Base-by-base conservation (phyloP, 1,140 invertebrate genomes). In the Pachyrhynchus sulphureomaculatus region DNA sequence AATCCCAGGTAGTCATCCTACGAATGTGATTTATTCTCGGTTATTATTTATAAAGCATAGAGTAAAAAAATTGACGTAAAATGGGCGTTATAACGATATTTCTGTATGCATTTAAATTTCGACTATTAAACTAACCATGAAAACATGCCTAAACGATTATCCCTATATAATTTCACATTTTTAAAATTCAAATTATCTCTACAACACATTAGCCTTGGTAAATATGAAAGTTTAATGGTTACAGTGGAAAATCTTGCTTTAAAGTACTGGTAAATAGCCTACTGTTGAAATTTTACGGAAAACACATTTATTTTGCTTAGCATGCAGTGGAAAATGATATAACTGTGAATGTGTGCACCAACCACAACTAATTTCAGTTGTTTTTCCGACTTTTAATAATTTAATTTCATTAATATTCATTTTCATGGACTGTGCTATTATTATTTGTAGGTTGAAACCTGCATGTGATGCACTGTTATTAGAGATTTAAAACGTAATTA, bases 281-380 rank as follows among this genome's bases (percentile, higher is more conserved):
- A 20, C 23, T 17, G 36, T 37, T 54, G 52, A 54, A 54, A 54
- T n/a, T 26, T 42, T 54, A 37, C 52, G 36, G 52, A 21, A 54
- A 42, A 54, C 52, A 54, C 52, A 54, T 54, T 54, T 24, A 13
- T 54, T 54, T 54, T 42, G 24, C 39, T 54, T 42, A 41, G 52
- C 36, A 54, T 54, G 36, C 29, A 54, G 39, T 37, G 39, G 36
- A 41, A 54, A 54, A 54, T 54, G 42, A 54, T 54, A 32, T 10
- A 54, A 54, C 52, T n/a, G 52, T 54, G 24, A 36, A 42, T 42
- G 52, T 41, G 37, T 54, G 39, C 39, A 54, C 37, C 29, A 54
- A 37, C 52, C 29, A 15, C 52, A 41, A 42, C 52, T 41, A 54
- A 54, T 54, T 54, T 54, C 32, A 23, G 36, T 10, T 42, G 13